Evolutionary conservation across 1,140 invertebrate species (phyloP).

Genomic region (Amphibalanus amphitrite): DNA sequence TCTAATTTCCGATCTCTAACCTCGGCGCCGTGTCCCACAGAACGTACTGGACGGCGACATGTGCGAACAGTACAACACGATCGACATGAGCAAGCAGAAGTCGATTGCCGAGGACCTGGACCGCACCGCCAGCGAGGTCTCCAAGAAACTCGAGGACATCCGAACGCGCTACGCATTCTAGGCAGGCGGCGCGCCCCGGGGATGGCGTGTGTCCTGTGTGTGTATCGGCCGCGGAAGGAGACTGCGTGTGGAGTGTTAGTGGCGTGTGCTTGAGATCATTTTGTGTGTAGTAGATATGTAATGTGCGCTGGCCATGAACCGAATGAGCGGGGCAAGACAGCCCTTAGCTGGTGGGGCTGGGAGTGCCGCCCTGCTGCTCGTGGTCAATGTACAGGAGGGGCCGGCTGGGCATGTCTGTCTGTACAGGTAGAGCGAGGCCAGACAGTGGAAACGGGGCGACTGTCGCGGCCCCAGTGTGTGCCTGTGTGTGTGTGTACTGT

Average conservation of each 20-base stretch:
- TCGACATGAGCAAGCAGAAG: constrained; percentile 86
- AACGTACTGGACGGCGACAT: constrained; percentile 97
- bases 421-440: neutral
- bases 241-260: neutral
- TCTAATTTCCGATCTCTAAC: too few relatives aligned
- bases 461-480: neutral
- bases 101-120: constrained; percentile 87
- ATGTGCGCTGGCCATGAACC: neutral
- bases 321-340: neutral
- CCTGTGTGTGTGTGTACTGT: neutral
- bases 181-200: constrained; percentile 23
- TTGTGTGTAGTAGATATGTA: neutral
- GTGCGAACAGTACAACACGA: constrained; percentile 95
- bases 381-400: too few relatives aligned
- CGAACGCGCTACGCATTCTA: constrained; percentile 88
- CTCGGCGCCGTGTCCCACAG: too few relatives aligned
- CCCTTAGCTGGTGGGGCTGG: too few relatives aligned
- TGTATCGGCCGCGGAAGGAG: neutral
- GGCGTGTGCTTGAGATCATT: neutral
- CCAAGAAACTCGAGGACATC: constrained; percentile 87
- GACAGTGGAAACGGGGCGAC: too few relatives aligned
- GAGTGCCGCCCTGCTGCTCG: too few relatives aligned
- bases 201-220: neutral
- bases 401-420: neutral
- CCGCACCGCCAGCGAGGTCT: constrained; percentile 85